Conservation (phyloP, 2,113 vertebrate species). For the Dissostichus mawsoni region DNA sequence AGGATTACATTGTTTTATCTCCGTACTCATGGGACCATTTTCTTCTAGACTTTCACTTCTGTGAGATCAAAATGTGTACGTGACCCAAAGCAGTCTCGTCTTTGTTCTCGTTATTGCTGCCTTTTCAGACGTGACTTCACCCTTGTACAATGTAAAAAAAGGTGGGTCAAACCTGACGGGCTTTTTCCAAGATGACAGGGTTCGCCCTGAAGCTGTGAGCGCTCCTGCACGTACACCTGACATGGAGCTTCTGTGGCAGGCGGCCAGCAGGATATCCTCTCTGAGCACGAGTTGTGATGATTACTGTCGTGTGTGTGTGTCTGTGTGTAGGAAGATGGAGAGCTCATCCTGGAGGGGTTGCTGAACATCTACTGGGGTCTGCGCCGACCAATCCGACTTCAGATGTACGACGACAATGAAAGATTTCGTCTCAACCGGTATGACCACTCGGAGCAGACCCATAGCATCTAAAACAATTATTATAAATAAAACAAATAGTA, state of each 20-base stretch:
- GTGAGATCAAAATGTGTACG: conserved; percentile 56
- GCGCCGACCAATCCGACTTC: conserved; percentile 93
- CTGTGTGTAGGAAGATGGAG: conserved; percentile 88
- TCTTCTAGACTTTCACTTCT: conserved; percentile 34
- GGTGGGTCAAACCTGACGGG: conserved; percentile 21
- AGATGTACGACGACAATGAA: conserved; percentile 97
- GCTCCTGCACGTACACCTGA: conserved; percentile 83
- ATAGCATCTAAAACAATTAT: too few species aligned
- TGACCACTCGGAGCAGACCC: neutral
- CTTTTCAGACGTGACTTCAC: conserved; percentile 69
- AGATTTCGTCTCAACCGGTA: conserved; percentile 84
- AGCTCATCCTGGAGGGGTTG: conserved; percentile 93
- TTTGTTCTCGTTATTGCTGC: conserved; percentile 24
- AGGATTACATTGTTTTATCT: neutral
- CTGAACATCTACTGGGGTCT: conserved; percentile 98
- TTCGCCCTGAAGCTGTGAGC: conserved; percentile 45
- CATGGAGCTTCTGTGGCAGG: conserved; percentile 51
- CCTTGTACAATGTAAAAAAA: conserved; percentile 23
- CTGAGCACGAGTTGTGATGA: conserved; percentile 46
- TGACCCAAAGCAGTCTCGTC: conserved; percentile 65
- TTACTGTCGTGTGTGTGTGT: conserved; percentile 61
- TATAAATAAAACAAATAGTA: neutral
- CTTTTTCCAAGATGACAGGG: conserved; percentile 56
- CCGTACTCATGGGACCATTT: neutral
- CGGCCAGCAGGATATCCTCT: conserved; percentile 82